These are phyloP conservation scores for Drosophila jambulina DNA, from an alignment of 1,140 invertebrate genomes.

Conservation along the genomic window DNA sequence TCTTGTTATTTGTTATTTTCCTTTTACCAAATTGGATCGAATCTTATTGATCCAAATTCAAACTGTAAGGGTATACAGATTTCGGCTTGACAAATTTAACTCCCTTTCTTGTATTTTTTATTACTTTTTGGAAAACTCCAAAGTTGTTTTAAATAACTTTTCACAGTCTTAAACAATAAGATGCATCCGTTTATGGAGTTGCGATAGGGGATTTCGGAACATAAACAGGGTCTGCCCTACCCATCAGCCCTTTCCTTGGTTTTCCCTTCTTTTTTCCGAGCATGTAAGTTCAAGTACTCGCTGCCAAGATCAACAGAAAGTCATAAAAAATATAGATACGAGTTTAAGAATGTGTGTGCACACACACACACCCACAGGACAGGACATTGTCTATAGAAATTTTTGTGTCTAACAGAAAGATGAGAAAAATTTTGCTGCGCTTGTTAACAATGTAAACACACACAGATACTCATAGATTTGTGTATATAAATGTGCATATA, in stretches of 20 bases:
- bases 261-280: background rate
- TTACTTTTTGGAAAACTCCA: background rate
- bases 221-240: conserved; percentile 55
- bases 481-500: background rate
- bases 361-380: conserved; percentile 6
- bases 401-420: conserved; percentile 70
- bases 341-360: conserved; percentile 24
- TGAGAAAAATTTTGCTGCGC: conserved; percentile 64
- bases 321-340: conserved; percentile 81
- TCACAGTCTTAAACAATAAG: conserved; percentile 35
- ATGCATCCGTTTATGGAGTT: conserved; percentile 42
- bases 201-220: conserved; percentile 59
- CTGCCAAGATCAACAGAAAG: conserved; percentile 74
- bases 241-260: conserved; percentile 4
- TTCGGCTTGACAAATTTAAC: no score
- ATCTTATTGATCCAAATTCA: no score
- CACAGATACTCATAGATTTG: conserved; percentile 26
- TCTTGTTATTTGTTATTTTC: no score
- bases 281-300: background rate
- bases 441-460: conserved; percentile 78
- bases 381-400: conserved; percentile 67
- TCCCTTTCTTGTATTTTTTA: no score
- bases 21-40: no score
- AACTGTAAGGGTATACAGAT: no score
- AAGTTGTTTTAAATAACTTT: conserved; percentile 24